Base-by-base conservation (phyloP, 2,888 invertebrate species). In the Bombyx huttoni region DNA sequence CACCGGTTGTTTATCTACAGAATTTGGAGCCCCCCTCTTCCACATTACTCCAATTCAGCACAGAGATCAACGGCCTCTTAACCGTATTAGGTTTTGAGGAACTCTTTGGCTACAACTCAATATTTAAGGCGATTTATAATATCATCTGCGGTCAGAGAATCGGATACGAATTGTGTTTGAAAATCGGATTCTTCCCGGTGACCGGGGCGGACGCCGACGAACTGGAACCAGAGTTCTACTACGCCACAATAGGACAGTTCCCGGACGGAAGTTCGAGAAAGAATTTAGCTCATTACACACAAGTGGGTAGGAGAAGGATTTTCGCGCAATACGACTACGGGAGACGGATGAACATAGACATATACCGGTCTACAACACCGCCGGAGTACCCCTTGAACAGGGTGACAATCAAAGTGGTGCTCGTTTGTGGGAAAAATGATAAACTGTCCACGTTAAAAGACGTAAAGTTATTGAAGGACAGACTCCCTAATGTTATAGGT, bases 281-380 rank as follows among this genome's bases (percentile, higher is more conserved):
- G 55, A 73, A 70, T 48, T 49, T 77, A 9, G 52, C 64, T 1
- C 80, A 81, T 53, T 65, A 62, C 13, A 52, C 57, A 1, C 77
- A 79, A 54, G 57, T 74, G 7, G 56, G 62, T 5, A n/a, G 50
- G 3, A 56, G 59, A 0, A 61, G 57, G 46, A 58, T 51, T 8
- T 81, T 81, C 53, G 54, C 60, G 0, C 52, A 60, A 5, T 81
- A 70, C 49, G 74, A 81, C 47, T 73, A 78, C 49, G 76, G 78
- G 0, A 7, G 48, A 0, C 13, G 1, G 0, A 49, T 56, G 35
- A 81, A 80, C 53, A 34, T 70, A 46, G 24, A 45, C 0, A 13
- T 50, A 1, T 81, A 81, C 47, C 59, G 63, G 0, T 59, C 63
- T 0, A 13, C 8, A 0, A 35, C 35, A 1, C 70, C 78, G 0